Percentiles rank a stretch among this genome's conserved stretches.
These are phyloP conservation scores for Clistopyga incitator DNA, from an alignment of 2,888 invertebrate genomes.

Conservation along the genomic window DNA sequence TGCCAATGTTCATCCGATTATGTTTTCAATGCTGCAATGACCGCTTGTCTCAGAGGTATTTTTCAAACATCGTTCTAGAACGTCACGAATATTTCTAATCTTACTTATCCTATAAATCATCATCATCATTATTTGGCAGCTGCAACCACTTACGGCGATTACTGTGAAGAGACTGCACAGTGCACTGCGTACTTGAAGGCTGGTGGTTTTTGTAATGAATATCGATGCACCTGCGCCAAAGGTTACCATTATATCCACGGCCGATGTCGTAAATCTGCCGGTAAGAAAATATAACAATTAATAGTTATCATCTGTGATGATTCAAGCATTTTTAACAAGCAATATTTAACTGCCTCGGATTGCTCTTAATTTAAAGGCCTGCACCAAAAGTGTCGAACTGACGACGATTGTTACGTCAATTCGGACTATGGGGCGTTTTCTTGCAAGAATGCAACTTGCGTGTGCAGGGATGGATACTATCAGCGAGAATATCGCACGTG, in stretches of 20 bases:
- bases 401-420: slow-evolving; percentile 76
- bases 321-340: background rate
- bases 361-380: slow-evolving; percentile 68
- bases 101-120: slow-evolving; percentile 5
- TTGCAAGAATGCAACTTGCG: slow-evolving; percentile 73
- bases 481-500: slow-evolving; percentile 78
- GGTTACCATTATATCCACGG: slow-evolving; percentile 78
- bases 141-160: slow-evolving; percentile 69
- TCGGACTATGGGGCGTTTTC: slow-evolving; percentile 72
- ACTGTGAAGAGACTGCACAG: slow-evolving; percentile 75
- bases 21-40: slow-evolving; percentile 70
- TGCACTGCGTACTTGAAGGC: slow-evolving; percentile 73
- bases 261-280: slow-evolving; percentile 73
- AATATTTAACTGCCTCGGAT: background rate
- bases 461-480: slow-evolving; percentile 76
- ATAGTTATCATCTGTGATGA: background rate
- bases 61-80: background rate
- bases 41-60: slow-evolving; percentile 76
- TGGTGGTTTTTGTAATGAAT: slow-evolving; percentile 73
- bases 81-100: background rate
- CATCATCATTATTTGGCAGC: slow-evolving; percentile 63
- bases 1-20: slow-evolving; percentile 72
- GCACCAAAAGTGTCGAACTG: slow-evolving; percentile 68
- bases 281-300: slow-evolving; percentile 62
- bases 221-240: slow-evolving; percentile 70